A percentile compares a stretch with the other conserved stretches of the same genome.
Evolutionary conservation across 2,888 invertebrate species (phyloP).

Genomic region (Lottia scabra): DNA sequence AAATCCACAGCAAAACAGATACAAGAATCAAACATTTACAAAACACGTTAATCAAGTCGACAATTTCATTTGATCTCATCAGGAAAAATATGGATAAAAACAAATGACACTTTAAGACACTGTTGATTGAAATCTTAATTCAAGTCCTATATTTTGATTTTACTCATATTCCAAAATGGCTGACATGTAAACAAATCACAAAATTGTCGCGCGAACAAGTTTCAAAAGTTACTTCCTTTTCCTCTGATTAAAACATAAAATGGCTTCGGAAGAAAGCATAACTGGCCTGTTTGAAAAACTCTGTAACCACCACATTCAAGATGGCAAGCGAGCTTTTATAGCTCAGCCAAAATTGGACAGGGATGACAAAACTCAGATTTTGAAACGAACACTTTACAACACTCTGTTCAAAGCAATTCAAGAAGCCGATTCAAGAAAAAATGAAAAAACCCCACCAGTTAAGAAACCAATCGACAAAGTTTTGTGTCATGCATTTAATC

Average conservation of each 20-base stretch:
- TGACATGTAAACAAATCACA: no score
- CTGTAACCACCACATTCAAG: slow-evolving; percentile 40
- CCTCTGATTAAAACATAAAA: not conserved
- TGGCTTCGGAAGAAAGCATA: slow-evolving; percentile 32
- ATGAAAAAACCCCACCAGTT: not conserved
- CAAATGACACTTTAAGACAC: no score
- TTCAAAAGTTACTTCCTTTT: no score
- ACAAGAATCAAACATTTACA: no score
- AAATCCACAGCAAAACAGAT: no score
- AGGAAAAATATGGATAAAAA: no score
- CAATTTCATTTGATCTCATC: no score
- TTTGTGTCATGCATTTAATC: slow-evolving; percentile 39
- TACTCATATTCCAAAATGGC: no score
- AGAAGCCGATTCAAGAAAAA: slow-evolving; percentile 37
- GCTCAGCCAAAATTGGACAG: slow-evolving; percentile 41
- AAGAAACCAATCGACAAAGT: slow-evolving; percentile 38
- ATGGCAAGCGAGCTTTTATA: slow-evolving; percentile 34
- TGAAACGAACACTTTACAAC: slow-evolving; percentile 43
- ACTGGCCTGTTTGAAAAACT: slow-evolving; percentile 41
- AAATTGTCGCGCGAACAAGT: no score
- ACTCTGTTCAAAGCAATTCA: slow-evolving; percentile 45
- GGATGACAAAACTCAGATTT: slow-evolving; percentile 30
- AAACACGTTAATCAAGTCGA: no score
- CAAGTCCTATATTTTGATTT: no score
- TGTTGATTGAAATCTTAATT: no score